Evolutionary conservation across 2,888 invertebrate genomes (phyloP).

Genomic region (Trichopoda pennipes): DNA sequence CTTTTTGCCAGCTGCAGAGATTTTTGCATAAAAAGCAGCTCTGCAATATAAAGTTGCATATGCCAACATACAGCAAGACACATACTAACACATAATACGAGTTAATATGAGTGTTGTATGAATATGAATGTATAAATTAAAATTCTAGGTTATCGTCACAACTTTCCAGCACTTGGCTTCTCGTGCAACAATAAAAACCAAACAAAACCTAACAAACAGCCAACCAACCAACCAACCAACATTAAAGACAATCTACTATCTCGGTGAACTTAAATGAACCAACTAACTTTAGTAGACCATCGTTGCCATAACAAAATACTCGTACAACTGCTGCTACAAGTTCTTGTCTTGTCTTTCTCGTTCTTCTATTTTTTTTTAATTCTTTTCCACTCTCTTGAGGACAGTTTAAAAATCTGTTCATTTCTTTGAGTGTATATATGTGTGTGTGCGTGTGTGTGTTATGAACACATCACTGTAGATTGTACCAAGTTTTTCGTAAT

Average conservation of each 20-base stretch:
- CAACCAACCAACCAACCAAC: constrained; percentile 8
- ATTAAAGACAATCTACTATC: constrained; percentile 17
- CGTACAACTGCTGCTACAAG: constrained; percentile 6
- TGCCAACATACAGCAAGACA: background rate
- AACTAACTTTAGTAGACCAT: constrained; percentile 42
- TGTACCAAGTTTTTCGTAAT: constrained; percentile 35
- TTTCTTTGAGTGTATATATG: too few relatives aligned
- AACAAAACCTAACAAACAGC: background rate
- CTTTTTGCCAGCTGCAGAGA: constrained; percentile 32
- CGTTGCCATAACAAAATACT: constrained; percentile 18
- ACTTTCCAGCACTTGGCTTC: constrained; percentile 42
- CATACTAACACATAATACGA: background rate
- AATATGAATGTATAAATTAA: constrained; percentile 42
- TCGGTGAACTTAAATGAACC: constrained; percentile 39
- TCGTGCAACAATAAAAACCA: constrained; percentile 4
- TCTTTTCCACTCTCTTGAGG: constrained; percentile 40
- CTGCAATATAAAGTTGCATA: constrained; percentile 9
- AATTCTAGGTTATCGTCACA: constrained; percentile 68
- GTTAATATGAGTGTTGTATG: constrained; percentile 1
- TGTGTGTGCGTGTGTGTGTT: background rate
- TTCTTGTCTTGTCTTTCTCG: constrained; percentile 2
- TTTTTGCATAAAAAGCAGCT: constrained; percentile 24
- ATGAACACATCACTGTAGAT: background rate
- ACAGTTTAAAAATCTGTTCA: constrained; percentile 31
- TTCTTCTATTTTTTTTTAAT: constrained; percentile 1